phyloP scores from a whole-genome alignment of 2,113 vertebrate genomes.

The Scomber japonicus region DNA sequence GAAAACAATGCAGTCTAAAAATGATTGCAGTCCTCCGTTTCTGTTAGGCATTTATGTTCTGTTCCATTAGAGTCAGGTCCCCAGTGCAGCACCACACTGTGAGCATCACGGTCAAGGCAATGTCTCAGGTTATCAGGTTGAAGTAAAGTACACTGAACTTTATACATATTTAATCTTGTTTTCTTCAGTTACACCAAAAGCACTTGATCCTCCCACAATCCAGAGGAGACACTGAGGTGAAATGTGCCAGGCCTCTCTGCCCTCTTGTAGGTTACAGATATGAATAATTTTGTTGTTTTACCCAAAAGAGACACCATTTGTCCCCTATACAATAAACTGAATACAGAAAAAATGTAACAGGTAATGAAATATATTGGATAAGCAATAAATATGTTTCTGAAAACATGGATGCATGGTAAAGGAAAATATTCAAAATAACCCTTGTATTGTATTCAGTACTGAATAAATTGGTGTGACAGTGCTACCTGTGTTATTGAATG shows the following conservation, averaged over 20 bases:
- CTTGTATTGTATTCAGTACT: slow-evolving; percentile 30
- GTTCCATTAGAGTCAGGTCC: slow-evolving; percentile 51
- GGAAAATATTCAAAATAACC: slow-evolving; percentile 22
- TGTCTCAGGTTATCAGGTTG: slow-evolving; percentile 72
- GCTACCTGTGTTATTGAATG: slow-evolving; percentile 47
- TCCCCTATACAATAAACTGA: slow-evolving; percentile 24
- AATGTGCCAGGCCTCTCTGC: neutral
- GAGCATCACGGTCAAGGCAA: slow-evolving; percentile 44
- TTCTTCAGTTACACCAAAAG: slow-evolving; percentile 71
- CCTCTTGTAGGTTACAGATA: neutral
- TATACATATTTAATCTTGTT: slow-evolving; percentile 77
- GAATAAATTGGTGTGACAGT: slow-evolving; percentile 42
- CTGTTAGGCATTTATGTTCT: slow-evolving; percentile 42
- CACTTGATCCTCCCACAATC: slow-evolving; percentile 37
- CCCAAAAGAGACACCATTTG: neutral
- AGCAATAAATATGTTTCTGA: slow-evolving; percentile 4
- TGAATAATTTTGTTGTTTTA: slow-evolving; percentile 3
- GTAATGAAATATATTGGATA: slow-evolving; percentile 28
- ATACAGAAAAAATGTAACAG: slow-evolving; percentile 18
- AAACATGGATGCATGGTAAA: neutral
- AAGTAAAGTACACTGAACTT: slow-evolving; percentile 64
- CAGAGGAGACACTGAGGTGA: slow-evolving; percentile 16
- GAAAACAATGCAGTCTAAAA: neutral
- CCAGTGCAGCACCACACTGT: slow-evolving; percentile 2
- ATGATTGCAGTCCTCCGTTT: slow-evolving; percentile 7